Percentiles rank a stretch among this genome's conserved stretches.
phyloP scores from a whole-genome alignment of 2,888 invertebrate genomes.

The Tetragonisca angustula region DNA sequence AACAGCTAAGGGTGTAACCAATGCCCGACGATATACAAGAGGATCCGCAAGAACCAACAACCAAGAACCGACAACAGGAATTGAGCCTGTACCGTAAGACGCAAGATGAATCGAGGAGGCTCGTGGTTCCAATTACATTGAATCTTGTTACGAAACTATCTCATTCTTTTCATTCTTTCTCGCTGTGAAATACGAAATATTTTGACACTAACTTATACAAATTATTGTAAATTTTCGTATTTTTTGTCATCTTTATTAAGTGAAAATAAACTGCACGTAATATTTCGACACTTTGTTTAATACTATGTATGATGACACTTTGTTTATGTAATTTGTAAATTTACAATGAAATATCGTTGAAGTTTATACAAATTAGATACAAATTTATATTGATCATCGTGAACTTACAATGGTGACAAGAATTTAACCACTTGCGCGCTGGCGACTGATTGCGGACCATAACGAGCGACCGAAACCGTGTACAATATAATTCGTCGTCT shows the following conservation, averaged over 20 bases:
- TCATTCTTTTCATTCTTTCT: neutral
- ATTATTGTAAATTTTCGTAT: neutral
- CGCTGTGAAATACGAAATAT: neutral
- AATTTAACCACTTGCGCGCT: neutral
- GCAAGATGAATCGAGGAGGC: neutral
- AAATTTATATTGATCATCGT: too few species aligned
- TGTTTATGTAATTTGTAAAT: neutral
- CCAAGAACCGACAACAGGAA: neutral
- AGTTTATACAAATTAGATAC: too few species aligned
- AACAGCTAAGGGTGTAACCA: conserved; percentile 44
- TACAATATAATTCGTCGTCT: too few species aligned
- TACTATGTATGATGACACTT: neutral
- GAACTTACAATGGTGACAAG: too few species aligned
- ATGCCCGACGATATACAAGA: conserved; percentile 18
- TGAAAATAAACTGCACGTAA: neutral
- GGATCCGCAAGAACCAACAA: neutral
- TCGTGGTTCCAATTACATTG: neutral
- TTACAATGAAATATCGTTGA: too few species aligned
- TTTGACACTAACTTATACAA: neutral
- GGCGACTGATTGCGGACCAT: too few species aligned
- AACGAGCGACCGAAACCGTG: too few species aligned
- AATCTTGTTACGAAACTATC: neutral
- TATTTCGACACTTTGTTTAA: neutral
- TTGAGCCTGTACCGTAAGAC: neutral
- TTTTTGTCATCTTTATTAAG: neutral